Percentiles rank a stretch among this genome's conserved stretches.
Conservation (phyloP, 2,888 invertebrate species). For the Kuschelorhynchus macadamiae region DNA sequence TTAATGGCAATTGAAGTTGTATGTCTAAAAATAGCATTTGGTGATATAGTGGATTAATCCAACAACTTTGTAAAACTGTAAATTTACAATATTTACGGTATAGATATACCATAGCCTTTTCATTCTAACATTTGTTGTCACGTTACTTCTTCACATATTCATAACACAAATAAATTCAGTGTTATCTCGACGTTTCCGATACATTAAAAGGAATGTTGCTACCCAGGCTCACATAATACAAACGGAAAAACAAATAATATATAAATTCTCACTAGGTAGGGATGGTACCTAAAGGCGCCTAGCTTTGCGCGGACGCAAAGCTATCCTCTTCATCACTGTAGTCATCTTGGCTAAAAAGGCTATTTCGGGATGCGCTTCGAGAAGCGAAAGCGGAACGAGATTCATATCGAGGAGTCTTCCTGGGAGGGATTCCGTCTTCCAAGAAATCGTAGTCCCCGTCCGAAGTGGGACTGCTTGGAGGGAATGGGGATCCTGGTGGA, state of each 20-base stretch:
- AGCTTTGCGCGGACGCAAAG: conserved; percentile 49
- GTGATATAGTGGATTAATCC: no score
- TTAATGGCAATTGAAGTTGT: no score
- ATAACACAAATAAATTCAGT: no score
- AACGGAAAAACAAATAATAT: conserved; percentile 8
- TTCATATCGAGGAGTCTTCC: conserved; percentile 66
- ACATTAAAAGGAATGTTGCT: no score
- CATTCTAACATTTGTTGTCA: no score
- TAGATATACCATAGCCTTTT: no score
- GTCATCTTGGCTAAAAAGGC: conserved; percentile 60
- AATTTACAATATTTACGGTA: no score
- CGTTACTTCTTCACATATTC: no score
- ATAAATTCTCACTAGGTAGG: conserved; percentile 12
- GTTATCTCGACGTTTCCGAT: no score
- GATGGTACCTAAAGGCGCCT: conserved; percentile 22
- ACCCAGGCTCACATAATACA: no score
- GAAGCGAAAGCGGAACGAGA: conserved; percentile 58
- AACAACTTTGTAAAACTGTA: no score
- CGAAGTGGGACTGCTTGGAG: conserved; percentile 63
- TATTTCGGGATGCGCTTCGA: conserved; percentile 54
- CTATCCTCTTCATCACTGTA: conserved; percentile 63
- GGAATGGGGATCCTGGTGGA: conserved; percentile 82
- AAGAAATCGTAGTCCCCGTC: conserved; percentile 63
- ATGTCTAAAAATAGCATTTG: no score
- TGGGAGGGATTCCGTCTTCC: conserved; percentile 65